Conservation (phyloP, 2,113 vertebrate genomes). For the Burhinus bistriatus region DNA sequence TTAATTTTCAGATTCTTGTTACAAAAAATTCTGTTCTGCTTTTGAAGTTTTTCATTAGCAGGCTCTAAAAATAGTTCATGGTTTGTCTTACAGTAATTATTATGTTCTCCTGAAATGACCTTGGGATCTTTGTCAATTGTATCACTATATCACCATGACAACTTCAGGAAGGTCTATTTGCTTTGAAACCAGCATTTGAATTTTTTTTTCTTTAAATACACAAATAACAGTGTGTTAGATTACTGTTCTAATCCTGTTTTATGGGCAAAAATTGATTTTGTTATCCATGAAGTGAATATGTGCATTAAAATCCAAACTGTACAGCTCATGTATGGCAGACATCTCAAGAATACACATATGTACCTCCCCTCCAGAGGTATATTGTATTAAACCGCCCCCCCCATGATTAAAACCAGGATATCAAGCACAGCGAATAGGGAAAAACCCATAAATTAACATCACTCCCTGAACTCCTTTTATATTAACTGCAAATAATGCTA, state of each 20-base stretch:
- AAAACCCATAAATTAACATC: not conserved
- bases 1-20: not conserved
- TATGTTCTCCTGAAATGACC: not conserved
- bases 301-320: not conserved
- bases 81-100: not conserved
- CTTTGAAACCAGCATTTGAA: not conserved
- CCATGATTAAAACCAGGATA: not conserved
- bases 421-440: not conserved
- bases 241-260: not conserved
- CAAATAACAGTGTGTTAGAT: not conserved
- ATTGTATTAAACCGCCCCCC: fast-evolving
- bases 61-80: not conserved
- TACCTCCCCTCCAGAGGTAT: not conserved
- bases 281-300: not conserved
- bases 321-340: not conserved
- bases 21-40: not conserved
- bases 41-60: not conserved
- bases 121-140: not conserved
- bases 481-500: not conserved
- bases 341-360: not conserved
- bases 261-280: not conserved
- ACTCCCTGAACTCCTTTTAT: not conserved
- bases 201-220: not conserved
- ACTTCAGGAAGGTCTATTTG: fast-evolving
- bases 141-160: not conserved